A percentile compares a stretch with the other conserved stretches of the same genome.
phyloP scores from a whole-genome alignment of 2,888 invertebrate species.

The Eristalis intricaria region DNA sequence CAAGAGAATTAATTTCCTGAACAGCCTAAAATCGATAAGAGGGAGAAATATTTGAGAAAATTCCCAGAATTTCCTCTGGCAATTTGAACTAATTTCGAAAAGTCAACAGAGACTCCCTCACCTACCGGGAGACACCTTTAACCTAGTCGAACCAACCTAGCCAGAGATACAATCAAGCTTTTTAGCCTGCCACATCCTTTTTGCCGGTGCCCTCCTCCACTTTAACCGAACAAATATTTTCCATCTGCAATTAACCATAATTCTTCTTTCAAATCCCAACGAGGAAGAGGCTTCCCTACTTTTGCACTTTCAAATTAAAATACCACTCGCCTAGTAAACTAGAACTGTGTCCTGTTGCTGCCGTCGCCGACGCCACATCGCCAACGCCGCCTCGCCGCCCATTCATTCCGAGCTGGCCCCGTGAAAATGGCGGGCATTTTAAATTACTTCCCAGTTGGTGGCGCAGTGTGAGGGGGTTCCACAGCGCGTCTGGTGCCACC shows the following conservation, averaged over 20 bases:
- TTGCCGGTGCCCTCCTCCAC: background rate
- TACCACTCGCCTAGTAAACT: background rate
- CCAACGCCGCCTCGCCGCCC: background rate
- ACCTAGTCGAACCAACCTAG: background rate
- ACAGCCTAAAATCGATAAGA: too few species aligned
- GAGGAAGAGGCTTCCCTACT: background rate
- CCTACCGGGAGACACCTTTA: background rate
- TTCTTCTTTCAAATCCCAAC: slow-evolving; percentile 23
- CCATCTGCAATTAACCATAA: slow-evolving; percentile 59
- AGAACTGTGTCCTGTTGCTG: background rate
- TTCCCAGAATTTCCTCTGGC: background rate
- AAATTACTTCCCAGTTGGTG: slow-evolving; percentile 58
- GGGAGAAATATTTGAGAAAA: too few species aligned
- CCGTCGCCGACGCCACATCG: background rate
- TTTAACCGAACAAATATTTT: slow-evolving; percentile 36
- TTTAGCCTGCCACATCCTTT: background rate
- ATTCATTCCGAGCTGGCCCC: slow-evolving; percentile 17
- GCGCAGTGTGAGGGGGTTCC: too few species aligned
- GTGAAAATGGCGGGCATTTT: slow-evolving; percentile 55
- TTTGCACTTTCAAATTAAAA: slow-evolving; percentile 48
- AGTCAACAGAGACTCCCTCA: background rate
- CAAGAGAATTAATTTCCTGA: too few species aligned
- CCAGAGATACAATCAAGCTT: background rate
- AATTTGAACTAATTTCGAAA: background rate
- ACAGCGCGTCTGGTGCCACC: slow-evolving; percentile 65